A percentile compares a stretch with the other conserved stretches of the same genome.
phyloP scores from a whole-genome alignment of 1,140 invertebrate species.

The Eufriesea mexicana region DNA sequence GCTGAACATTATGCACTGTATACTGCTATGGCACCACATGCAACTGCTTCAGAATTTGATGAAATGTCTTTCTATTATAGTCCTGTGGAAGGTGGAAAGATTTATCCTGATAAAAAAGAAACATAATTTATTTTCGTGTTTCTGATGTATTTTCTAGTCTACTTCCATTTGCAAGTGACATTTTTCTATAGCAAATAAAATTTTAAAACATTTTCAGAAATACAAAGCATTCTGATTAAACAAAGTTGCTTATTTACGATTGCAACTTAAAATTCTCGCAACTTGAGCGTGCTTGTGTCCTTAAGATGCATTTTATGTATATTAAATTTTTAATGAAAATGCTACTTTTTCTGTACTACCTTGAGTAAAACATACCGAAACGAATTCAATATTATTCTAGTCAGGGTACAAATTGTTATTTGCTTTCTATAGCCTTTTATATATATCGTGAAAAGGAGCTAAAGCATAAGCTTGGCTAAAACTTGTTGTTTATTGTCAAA shows the following conservation, averaged over 20 bases:
- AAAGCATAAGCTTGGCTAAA: conserved; percentile 5
- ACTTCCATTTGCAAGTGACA: conserved; percentile 55
- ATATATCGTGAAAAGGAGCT: conserved; percentile 17
- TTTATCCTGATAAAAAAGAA: conserved; percentile 77
- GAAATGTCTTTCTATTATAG: conserved; percentile 93
- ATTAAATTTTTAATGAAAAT: conserved; percentile 12
- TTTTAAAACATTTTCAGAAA: conserved; percentile 12
- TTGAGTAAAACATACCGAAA: not conserved
- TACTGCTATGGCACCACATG: conserved; percentile 91
- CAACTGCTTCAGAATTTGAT: conserved; percentile 92
- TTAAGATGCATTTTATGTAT: conserved; percentile 29
- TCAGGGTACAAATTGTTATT: conserved; percentile 53
- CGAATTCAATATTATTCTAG: conserved; percentile 55
- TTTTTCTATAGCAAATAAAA: conserved; percentile 25
- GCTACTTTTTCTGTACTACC: not conserved
- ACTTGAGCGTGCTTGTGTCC: not conserved
- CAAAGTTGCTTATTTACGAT: not conserved
- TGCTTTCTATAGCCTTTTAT: conserved; percentile 47
- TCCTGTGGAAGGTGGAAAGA: conserved; percentile 89
- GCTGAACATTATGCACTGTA: conserved; percentile 94
- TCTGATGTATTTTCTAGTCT: conserved; percentile 42
- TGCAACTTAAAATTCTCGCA: conserved; percentile 9
- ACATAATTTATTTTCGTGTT: conserved; percentile 54
- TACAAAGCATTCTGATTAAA: conserved; percentile 21
- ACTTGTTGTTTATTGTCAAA: conserved; percentile 56